Conservation (phyloP, 2,888 invertebrate genomes). For the Cephus runcator region DNA sequence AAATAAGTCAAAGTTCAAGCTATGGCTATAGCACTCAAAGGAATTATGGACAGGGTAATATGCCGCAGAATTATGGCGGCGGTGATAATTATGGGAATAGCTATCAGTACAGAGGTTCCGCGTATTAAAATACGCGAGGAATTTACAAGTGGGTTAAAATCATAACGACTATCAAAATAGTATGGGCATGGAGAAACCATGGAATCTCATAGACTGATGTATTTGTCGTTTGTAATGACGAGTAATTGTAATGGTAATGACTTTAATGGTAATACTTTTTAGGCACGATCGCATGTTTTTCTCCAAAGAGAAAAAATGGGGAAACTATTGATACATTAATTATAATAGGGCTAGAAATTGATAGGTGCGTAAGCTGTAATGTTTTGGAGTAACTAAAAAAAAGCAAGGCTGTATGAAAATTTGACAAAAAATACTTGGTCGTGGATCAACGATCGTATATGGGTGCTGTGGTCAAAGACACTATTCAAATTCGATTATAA, state of each 20-base stretch:
- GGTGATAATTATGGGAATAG: conserved; percentile 44
- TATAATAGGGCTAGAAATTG: neutral
- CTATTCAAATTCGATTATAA: neutral
- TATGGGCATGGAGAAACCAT: neutral
- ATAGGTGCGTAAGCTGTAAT: neutral
- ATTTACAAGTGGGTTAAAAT: neutral
- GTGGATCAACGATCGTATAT: neutral
- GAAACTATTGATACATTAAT: neutral
- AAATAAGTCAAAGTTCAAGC: conserved; percentile 34
- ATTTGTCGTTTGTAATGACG: neutral
- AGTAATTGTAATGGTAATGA: neutral
- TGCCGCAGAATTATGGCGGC: conserved; percentile 43
- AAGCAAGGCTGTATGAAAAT: neutral
- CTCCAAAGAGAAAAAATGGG: neutral
- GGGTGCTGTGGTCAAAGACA: neutral
- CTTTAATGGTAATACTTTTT: conserved; percentile 14
- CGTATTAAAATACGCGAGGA: conserved; percentile 33
- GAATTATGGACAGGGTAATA: conserved; percentile 38
- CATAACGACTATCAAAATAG: neutral
- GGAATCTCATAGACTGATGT: neutral
- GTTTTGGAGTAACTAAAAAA: neutral
- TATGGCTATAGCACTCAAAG: conserved; percentile 51
- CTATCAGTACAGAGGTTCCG: conserved; percentile 49
- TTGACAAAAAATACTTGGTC: conserved; percentile 2
- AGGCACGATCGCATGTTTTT: conserved; percentile 14